Evolutionary conservation across 2,888 invertebrate species (phyloP), one percentile per base, ranked within the genome.

Genomic region (Hyppa rectilinea): DNA sequence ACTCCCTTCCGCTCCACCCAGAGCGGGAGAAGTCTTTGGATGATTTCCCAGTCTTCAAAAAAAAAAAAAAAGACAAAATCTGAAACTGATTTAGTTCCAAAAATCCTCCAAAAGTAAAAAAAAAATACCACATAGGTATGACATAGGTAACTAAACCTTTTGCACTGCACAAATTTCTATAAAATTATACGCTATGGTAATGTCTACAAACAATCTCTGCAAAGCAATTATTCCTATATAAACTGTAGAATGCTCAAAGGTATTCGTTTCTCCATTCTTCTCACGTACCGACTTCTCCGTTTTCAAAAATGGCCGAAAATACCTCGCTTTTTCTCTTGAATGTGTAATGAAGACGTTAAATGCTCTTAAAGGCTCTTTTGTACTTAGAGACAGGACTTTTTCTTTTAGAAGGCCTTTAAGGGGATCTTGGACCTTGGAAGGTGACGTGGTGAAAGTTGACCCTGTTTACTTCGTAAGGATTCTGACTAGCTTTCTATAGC

Each of bases 241-340:
- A 69, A 70, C 59, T 34, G 49, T 38, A n/a, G 64, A 59, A 64
- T 36, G 49, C 55, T 52, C 62, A 62, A 50, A 55, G 45, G 55
- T 63, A 66, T 55, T 61, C 36, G 4, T 36, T 53, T 31, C 17
- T 0, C 6, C 2, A 72, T 72, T 78, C 66, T 17, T 20, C 26
- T 62, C 77, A 77, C 77, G 78, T 60, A 62, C 55, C 9, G 6
- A n/a, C 0, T 47, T 34, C 26, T 36, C 70, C 66, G 59, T 59
- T 34, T 45, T 49, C 31, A 58, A 38, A 53, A 50, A 43, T 59
- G 43, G 9, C 62, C 66, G 38, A 77, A 77, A 77, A 71, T 67
- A 52, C 20, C 49, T 64, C 45, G 67, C 78, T 77, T 53, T 74
- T 67, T 70, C 60, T 70, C 52, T 67, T 72, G 82, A 82, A 80